Conservation (phyloP, 2,113 vertebrate species). For the Rhynchomys soricoides region DNA sequence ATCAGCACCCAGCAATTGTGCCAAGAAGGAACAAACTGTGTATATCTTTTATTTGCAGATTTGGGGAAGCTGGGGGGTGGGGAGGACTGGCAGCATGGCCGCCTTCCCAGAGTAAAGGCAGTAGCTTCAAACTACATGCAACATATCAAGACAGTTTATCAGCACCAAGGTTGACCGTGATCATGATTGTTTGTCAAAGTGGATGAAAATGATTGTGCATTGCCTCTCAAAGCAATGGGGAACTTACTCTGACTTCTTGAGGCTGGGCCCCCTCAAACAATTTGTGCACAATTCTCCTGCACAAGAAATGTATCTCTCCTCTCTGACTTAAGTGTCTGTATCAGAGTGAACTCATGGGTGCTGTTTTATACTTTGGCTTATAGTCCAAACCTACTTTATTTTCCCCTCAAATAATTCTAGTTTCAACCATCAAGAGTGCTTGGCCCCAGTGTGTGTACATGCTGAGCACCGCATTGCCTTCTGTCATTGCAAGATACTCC, state of each 20-base stretch:
- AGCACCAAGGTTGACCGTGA: neutral
- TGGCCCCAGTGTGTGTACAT: neutral
- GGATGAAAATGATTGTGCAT: neutral
- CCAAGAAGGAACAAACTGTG: no score
- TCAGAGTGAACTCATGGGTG: neutral
- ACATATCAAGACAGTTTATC: neutral
- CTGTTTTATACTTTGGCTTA: neutral
- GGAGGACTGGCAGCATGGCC: no score
- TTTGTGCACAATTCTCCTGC: neutral
- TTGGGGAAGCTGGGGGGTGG: no score
- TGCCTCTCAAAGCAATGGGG: neutral
- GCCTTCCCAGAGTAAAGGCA: no score
- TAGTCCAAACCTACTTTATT: neutral
- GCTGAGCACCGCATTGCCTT: neutral
- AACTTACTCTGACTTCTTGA: neutral
- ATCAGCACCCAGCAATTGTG: no score
- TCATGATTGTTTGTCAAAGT: neutral
- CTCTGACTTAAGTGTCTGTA: neutral
- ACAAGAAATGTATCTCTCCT: neutral
- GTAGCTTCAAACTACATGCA: no score
- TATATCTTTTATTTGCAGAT: no score
- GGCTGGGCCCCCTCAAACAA: neutral
- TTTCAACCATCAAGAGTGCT: neutral
- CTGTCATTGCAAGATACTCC: neutral
- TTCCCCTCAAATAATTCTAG: neutral